A percentile compares a stretch with the other conserved stretches of the same genome.
These are phyloP conservation scores for Antechinus flavipes DNA, from an alignment of 2,113 vertebrate genomes.

Conservation along the genomic window DNA sequence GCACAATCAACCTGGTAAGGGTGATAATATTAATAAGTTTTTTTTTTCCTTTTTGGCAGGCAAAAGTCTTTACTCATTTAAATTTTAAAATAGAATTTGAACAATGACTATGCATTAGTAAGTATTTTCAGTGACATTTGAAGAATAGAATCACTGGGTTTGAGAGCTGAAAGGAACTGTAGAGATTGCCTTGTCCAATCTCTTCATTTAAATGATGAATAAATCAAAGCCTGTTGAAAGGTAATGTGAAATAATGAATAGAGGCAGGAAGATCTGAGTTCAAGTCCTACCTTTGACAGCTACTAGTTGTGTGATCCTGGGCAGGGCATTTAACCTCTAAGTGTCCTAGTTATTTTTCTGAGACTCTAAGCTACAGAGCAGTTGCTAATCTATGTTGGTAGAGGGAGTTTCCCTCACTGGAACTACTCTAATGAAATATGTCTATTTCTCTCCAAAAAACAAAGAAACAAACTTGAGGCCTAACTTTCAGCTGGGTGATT, in stretches of 20 bases:
- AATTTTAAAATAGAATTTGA: not conserved
- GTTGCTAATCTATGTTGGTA: not conserved
- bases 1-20: not conserved
- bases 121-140: conserved; percentile 1
- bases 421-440: not conserved
- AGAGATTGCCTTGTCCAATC: not conserved
- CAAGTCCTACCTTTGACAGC: not conserved
- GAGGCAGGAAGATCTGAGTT: not conserved
- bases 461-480: not conserved
- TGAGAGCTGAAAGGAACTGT: not conserved
- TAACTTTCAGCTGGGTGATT: not conserved
- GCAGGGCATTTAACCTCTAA: not conserved
- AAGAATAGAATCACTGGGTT: not conserved
- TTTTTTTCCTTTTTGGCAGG: not conserved
- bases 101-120: not conserved
- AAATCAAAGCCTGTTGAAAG: not conserved
- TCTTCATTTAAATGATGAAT: not conserved
- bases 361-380: not conserved
- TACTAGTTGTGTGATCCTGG: not conserved
- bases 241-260: not conserved
- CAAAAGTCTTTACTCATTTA: not conserved
- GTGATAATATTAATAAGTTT: conserved; percentile 2
- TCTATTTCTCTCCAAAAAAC: not conserved
- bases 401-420: not conserved
- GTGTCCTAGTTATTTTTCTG: not conserved